Conservation (phyloP, 2,113 vertebrate species). For the Peromyscus maniculatus region DNA sequence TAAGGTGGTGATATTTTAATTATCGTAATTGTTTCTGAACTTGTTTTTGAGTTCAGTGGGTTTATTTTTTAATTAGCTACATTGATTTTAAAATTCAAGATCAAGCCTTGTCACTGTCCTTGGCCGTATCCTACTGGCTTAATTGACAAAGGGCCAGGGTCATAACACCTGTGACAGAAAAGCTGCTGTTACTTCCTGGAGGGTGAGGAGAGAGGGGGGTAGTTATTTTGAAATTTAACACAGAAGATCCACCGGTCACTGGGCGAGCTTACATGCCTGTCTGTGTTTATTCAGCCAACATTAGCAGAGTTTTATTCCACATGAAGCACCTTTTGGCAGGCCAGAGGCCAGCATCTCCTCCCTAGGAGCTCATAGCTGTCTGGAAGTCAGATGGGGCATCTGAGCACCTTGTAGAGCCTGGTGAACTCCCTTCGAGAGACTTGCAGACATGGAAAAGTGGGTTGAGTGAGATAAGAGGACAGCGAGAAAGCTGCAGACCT, state of each 20-base stretch:
- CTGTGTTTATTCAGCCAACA: background rate
- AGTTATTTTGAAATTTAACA: background rate
- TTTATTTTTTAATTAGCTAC: conserved; percentile 79
- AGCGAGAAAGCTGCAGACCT: background rate
- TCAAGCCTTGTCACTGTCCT: conserved; percentile 20
- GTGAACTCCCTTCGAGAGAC: background rate
- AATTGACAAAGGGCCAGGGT: conserved; percentile 13
- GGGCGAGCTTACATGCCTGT: background rate
- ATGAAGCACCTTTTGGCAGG: background rate
- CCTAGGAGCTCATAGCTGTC: background rate
- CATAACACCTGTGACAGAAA: fast-evolving
- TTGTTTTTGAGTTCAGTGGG: conserved; percentile 71
- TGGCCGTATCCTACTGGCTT: background rate
- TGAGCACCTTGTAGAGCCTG: background rate
- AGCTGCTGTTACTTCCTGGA: background rate
- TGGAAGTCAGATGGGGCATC: background rate
- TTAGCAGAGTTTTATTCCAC: background rate
- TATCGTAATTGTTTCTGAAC: conserved; percentile 76
- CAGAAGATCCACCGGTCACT: background rate
- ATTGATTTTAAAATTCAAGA: conserved; percentile 58
- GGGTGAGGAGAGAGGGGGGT: background rate
- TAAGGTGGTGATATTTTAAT: conserved; percentile 79
- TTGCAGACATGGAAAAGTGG: background rate
- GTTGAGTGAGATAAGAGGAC: background rate
- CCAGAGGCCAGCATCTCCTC: background rate